Evolutionary conservation across 2,888 invertebrate species (phyloP).

Genomic region (Platycnemis pennipes): DNA sequence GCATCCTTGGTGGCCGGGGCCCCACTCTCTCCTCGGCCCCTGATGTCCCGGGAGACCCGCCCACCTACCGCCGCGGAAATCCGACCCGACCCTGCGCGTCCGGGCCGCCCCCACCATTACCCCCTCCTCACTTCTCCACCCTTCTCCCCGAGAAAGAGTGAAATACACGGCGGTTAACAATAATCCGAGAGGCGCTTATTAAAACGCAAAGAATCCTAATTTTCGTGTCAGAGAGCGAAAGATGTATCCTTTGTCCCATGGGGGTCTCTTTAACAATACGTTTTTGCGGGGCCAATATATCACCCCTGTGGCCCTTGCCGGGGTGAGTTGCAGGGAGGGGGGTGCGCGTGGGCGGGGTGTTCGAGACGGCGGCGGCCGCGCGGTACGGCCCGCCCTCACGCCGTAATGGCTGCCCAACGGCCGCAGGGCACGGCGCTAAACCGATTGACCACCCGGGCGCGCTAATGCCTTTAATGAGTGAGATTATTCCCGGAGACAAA

Average conservation of each 20-base stretch:
- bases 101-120: not conserved
- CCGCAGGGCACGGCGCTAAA: not conserved
- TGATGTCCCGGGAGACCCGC: no score
- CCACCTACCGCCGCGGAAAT: no score
- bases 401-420: not conserved
- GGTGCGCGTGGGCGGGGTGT: not conserved
- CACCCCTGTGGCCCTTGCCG: not conserved
- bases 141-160: not conserved
- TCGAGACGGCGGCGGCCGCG: not conserved
- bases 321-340: not conserved
- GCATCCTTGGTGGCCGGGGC: no score
- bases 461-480: constrained; percentile 30
- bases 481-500: constrained; percentile 3
- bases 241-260: not conserved
- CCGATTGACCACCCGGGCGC: not conserved
- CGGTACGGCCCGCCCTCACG: not conserved
- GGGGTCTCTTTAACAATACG: constrained; percentile 38
- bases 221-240: constrained; percentile 35
- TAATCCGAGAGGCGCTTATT: constrained; percentile 33
- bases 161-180: not conserved
- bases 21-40: no score
- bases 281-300: constrained; percentile 19
- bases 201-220: constrained; percentile 42
- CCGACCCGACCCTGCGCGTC: no score
- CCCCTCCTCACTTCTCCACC: not conserved